Percentiles rank a stretch among this genome's conserved stretches.
phyloP scores from a whole-genome alignment of 2,888 invertebrate genomes.

The Dasysyrphus tricinctus region DNA sequence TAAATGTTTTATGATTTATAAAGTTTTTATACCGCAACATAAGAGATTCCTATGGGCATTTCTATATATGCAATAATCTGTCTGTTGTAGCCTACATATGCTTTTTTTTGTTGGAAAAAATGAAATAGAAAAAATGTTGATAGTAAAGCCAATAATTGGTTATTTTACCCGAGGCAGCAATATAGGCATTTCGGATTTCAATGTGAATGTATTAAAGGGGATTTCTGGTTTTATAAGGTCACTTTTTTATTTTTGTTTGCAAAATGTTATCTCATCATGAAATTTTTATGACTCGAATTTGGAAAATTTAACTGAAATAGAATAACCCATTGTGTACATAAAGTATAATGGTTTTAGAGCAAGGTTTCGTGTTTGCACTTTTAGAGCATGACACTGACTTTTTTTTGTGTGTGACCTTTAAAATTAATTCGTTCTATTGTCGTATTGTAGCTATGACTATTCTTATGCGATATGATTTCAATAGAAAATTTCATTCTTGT shows the following conservation, averaged over 20 bases:
- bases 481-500: not conserved
- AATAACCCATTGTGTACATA: not conserved
- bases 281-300: not conserved
- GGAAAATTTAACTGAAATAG: not conserved
- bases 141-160: conserved; percentile 43
- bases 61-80: conserved; percentile 15
- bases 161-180: conserved; percentile 17
- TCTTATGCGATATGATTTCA: not conserved
- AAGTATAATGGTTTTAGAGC: not conserved
- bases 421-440: not conserved
- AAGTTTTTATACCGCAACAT: conserved; percentile 23
- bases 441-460: not conserved
- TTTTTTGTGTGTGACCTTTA: not conserved
- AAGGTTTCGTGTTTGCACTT: not conserved
- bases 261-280: conserved; percentile 1
- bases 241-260: not conserved
- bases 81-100: not conserved
- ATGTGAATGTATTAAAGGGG: not conserved
- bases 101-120: conserved; percentile 21
- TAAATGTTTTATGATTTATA: conserved; percentile 66
- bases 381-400: not conserved
- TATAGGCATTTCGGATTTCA: not conserved
- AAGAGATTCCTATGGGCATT: conserved; percentile 4
- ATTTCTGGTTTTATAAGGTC: not conserved
- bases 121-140: conserved; percentile 37